A percentile compares a stretch with the other conserved stretches of the same genome.
Conservation (phyloP, 2,888 invertebrate genomes). For the Philonicus albiceps region DNA sequence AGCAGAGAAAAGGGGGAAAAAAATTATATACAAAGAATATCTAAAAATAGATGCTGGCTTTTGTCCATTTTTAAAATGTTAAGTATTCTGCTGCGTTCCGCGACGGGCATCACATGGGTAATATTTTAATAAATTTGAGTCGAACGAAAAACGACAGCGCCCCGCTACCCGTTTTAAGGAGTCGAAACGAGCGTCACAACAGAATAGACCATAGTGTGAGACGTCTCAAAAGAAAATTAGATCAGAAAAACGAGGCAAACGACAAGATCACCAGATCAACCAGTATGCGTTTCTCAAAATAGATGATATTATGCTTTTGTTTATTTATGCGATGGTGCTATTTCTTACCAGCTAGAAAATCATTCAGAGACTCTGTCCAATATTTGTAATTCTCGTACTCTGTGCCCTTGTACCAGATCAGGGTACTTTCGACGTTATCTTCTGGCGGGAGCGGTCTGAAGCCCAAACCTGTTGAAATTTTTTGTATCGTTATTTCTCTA, state of each 20-base stretch:
- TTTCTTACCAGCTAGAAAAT: slow-evolving; percentile 79
- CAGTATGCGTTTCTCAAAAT: background rate
- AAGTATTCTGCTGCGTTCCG: background rate
- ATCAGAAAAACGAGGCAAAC: background rate
- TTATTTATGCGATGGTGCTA: background rate
- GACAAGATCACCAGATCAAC: background rate
- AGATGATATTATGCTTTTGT: background rate
- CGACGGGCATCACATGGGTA: background rate
- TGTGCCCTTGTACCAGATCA: slow-evolving; percentile 93
- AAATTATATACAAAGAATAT: background rate
- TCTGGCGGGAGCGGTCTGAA: slow-evolving; percentile 91
- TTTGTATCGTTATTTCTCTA: background rate
- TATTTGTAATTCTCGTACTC: slow-evolving; percentile 77
- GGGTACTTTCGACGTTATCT: slow-evolving; percentile 88
- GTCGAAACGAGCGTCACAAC: background rate
- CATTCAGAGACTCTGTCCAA: slow-evolving; percentile 79
- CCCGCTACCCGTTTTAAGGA: background rate
- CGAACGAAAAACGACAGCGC: background rate
- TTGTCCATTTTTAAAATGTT: slow-evolving; percentile 17
- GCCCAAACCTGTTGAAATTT: slow-evolving; percentile 72
- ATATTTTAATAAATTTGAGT: slow-evolving; percentile 7
- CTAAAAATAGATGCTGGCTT: slow-evolving; percentile 28
- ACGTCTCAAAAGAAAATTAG: background rate
- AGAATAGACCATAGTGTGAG: background rate
- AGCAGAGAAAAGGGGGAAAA: background rate